Evolutionary conservation across 2,113 vertebrate species (phyloP).

Genomic region (Dromaius novaehollandiae): DNA sequence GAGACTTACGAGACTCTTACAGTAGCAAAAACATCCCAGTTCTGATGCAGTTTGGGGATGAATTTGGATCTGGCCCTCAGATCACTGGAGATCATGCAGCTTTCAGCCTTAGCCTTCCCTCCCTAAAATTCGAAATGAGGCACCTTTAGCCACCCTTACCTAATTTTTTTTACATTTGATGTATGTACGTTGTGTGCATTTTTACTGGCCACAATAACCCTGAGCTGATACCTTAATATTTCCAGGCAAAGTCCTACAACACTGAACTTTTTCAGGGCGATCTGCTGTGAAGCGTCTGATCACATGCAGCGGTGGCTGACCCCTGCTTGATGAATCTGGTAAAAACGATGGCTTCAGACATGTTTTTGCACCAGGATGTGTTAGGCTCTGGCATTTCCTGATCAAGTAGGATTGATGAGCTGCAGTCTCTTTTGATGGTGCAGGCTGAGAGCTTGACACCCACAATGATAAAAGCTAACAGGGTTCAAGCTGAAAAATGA

Average conservation of each 20-base stretch:
- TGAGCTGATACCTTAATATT: fast-evolving
- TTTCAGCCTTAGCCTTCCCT: fast-evolving
- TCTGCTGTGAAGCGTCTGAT: neutral
- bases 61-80: neutral
- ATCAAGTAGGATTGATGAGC: neutral
- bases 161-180: fast-evolving
- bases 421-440: neutral
- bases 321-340: neutral
- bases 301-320: neutral
- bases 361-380: neutral
- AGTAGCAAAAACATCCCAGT: neutral
- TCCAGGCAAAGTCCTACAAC: neutral
- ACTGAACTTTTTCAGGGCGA: neutral
- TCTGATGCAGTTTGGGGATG: neutral
- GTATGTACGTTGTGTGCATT: neutral
- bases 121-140: fast-evolving
- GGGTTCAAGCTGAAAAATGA: neutral
- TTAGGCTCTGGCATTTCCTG: conserved; percentile 23
- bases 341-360: neutral
- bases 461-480: neutral
- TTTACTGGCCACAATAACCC: too few species aligned
- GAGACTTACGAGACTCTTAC: neutral
- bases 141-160: neutral
- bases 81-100: fast-evolving
- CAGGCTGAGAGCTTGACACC: neutral